phyloP scores from a whole-genome alignment of 1,140 invertebrate species.

The Caerostris darwini region DNA sequence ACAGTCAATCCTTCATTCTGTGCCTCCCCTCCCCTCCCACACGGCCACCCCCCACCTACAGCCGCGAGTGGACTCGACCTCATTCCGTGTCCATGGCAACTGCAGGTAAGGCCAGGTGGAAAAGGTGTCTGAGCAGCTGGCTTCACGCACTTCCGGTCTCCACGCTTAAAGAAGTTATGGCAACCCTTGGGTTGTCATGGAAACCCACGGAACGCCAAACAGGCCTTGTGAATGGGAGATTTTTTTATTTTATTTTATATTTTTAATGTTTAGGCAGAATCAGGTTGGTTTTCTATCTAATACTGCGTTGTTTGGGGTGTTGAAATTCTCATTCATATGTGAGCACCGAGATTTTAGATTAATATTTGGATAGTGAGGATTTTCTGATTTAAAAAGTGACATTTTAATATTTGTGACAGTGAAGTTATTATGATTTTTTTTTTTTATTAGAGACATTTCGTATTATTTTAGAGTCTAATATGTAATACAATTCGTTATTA shows the following conservation, averaged over 20 bases:
- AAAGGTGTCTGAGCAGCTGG: constrained; percentile 75
- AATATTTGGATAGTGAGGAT: too few species aligned
- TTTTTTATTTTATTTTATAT: neutral
- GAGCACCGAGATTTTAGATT: too few species aligned
- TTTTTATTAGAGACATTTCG: too few species aligned
- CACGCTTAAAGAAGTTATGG: constrained; percentile 26
- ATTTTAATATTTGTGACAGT: too few species aligned
- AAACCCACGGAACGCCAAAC: constrained; percentile 64
- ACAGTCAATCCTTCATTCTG: constrained; percentile 36
- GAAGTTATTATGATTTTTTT: too few species aligned
- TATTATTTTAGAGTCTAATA: too few species aligned
- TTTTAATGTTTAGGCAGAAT: neutral
- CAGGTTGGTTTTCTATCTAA: neutral
- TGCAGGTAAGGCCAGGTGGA: constrained; percentile 75
- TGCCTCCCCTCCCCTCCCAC: constrained; percentile 15
- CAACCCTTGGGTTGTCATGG: constrained; percentile 57
- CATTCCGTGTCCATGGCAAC: constrained; percentile 51
- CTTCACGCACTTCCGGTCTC: constrained; percentile 72
- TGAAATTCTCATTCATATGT: too few species aligned
- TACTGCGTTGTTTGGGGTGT: neutral
- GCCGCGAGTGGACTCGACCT: constrained; percentile 37
- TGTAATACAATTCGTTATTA: too few species aligned
- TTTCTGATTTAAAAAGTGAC: too few species aligned
- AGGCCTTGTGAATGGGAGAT: neutral
- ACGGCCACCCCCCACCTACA: constrained; percentile 13